Percentiles rank a stretch among this genome's conserved stretches.
phyloP scores from a whole-genome alignment of 2,888 invertebrate species.

The Orgyia antiqua region DNA sequence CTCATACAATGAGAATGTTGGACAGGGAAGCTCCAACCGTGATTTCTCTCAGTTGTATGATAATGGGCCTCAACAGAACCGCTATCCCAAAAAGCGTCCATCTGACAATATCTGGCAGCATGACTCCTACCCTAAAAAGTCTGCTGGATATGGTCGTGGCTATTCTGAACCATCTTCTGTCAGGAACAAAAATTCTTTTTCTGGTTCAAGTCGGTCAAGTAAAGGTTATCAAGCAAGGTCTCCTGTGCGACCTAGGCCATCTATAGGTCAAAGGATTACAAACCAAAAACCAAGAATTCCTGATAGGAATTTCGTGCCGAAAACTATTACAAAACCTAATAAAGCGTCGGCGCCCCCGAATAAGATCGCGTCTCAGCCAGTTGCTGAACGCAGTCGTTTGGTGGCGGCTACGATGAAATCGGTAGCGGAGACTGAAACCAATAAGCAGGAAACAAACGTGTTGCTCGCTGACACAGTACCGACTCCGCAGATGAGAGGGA shows the following conservation, averaged over 20 bases:
- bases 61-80: slow-evolving; percentile 18
- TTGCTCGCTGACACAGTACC: slow-evolving; percentile 36
- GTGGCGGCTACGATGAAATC: slow-evolving; percentile 17
- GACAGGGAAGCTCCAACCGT: slow-evolving; percentile 19
- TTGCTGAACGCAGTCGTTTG: slow-evolving; percentile 25
- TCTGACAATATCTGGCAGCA: slow-evolving; percentile 31
- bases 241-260: slow-evolving; percentile 4
- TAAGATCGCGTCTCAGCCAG: slow-evolving; percentile 26
- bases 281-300: slow-evolving; percentile 12
- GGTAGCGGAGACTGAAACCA: slow-evolving; percentile 3
- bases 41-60: slow-evolving; percentile 37
- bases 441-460: slow-evolving; percentile 15
- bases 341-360: slow-evolving; percentile 23
- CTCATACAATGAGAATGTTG: slow-evolving; percentile 28
- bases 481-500: slow-evolving; percentile 40
- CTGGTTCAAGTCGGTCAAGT: slow-evolving; percentile 7
- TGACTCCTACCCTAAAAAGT: slow-evolving; percentile 32
- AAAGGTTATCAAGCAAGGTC: too few species aligned
- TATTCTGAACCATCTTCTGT: slow-evolving; percentile 10
- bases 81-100: slow-evolving; percentile 35
- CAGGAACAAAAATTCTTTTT: slow-evolving; percentile 11
- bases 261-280: slow-evolving; percentile 16
- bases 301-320: slow-evolving; percentile 31
- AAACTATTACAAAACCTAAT: slow-evolving; percentile 34
- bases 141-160: slow-evolving; percentile 16